Evolutionary conservation across 2,888 invertebrate species (phyloP).

Genomic region (Pyrrhopygopsis socrates): DNA sequence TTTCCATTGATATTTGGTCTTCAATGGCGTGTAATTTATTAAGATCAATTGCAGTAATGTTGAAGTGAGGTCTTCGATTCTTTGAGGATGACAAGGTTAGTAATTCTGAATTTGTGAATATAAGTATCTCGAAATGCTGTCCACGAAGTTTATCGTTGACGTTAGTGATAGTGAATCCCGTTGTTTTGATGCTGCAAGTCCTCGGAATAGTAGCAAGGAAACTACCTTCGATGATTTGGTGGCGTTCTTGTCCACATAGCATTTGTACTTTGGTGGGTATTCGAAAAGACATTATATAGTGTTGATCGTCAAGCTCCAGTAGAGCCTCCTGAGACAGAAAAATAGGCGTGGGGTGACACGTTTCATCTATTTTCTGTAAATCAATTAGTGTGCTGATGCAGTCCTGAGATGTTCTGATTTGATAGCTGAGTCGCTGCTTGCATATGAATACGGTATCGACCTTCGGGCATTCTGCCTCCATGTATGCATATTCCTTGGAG

Average conservation of each 20-base stretch:
- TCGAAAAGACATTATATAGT: conserved; percentile 49
- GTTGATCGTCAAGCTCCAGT: conserved; percentile 47
- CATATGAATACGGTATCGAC: conserved; percentile 14
- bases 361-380: not conserved
- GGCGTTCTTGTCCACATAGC: conserved; percentile 37
- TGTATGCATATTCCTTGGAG: conserved; percentile 18
- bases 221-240: conserved; percentile 29
- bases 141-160: conserved; percentile 41
- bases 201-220: conserved; percentile 46
- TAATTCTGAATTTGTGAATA: not conserved
- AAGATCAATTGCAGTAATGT: conserved; percentile 48
- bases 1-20: conserved; percentile 46
- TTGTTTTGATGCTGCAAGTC: conserved; percentile 44
- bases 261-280: conserved; percentile 37
- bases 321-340: conserved; percentile 48
- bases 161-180: conserved; percentile 47
- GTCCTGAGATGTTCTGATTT: conserved; percentile 36
- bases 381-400: conserved; percentile 39
- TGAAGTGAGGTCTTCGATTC: not conserved
- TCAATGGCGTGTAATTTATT: conserved; percentile 46
- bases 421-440: conserved; percentile 21
- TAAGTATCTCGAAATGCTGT: conserved; percentile 30
- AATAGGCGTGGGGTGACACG: conserved; percentile 31
- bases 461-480: conserved; percentile 30
- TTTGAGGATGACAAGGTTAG: not conserved